Base-by-base conservation (phyloP, 2,797 vertebrate species). In the Simalia tracyae region DNA sequence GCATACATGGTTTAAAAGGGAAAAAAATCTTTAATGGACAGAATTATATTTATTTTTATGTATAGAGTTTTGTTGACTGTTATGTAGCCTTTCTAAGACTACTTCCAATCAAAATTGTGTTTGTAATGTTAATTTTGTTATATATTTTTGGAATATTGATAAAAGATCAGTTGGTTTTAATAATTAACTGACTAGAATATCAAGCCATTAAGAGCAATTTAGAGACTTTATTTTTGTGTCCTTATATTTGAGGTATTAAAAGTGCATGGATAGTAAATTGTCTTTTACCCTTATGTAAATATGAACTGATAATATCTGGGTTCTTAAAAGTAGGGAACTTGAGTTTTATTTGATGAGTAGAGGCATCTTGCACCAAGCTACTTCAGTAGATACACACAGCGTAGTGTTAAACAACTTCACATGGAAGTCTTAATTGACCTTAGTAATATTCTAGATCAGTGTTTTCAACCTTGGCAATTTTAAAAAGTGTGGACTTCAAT, bases 21-120 rank as follows among this genome's bases (percentile, higher is more conserved):
- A 3, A 31, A 46, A 90, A 42, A 92, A 56, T 85, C 46, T 6
- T 61, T 50, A 89, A 89, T n/a, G 8, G 50, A 91, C 22, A 85
- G 42, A 50, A 10, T 87, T 92, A 28, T 96, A 97, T 95, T 96
- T 96, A 94, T 96, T 96, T 95, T 31, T 92, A 91, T 95, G 91
- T 68, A 88, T 84, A 87, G 26, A 24, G 26, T 46, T 96, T 7
- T 92, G 15, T 93, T 94, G 95, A 94, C 91, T 92, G 89, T 86
- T 56, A 91, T 59, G 46, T 89, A 72, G 92, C 87, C 92, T 81
- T 54, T 96, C 24, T 95, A 63, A 94, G 54, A 64, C 93, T 61
- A 95, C 91, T 86, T 89, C 66, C 84, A 86, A 12, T 91, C 36
- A 88, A 81, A 90, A 95, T 84, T 92, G 42, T 93, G 94, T 63